These are phyloP conservation scores for Panthera leo DNA, from an alignment of 2,113 vertebrate genomes.

Conservation along the genomic window DNA sequence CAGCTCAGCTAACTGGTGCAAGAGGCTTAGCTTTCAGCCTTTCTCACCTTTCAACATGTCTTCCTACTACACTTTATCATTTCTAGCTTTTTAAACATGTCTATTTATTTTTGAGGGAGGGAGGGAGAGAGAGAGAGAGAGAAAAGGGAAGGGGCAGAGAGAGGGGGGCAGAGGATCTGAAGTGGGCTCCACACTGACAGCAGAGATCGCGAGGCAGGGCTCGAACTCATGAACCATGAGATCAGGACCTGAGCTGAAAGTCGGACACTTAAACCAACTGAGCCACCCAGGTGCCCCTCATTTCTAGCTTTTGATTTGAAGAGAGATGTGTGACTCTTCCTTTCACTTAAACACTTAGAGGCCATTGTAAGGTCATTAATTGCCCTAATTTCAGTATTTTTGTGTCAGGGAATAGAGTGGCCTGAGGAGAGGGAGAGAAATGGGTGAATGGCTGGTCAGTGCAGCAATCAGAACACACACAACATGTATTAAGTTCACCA, in stretches of 20 bases:
- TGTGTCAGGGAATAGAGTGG: neutral
- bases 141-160: too few relatives aligned
- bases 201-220: too few relatives aligned
- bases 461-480: neutral
- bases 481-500: neutral
- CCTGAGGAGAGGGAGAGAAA: neutral
- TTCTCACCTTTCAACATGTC: neutral
- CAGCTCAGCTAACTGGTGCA: neutral
- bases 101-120: too few relatives aligned
- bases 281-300: too few relatives aligned
- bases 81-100: neutral
- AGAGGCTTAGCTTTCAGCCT: neutral
- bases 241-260: too few relatives aligned
- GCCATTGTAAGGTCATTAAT: neutral
- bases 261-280: too few relatives aligned
- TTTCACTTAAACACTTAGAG: neutral
- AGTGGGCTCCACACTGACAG: too few relatives aligned
- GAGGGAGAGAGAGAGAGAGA: too few relatives aligned
- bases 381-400: neutral
- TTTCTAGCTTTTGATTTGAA: neutral
- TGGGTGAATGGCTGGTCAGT: neutral
- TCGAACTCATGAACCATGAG: too few relatives aligned
- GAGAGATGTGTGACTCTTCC: neutral
- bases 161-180: too few relatives aligned
- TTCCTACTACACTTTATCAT: neutral